Conservation (phyloP, 1,140 invertebrate species). For the Neelides sp. region DNA sequence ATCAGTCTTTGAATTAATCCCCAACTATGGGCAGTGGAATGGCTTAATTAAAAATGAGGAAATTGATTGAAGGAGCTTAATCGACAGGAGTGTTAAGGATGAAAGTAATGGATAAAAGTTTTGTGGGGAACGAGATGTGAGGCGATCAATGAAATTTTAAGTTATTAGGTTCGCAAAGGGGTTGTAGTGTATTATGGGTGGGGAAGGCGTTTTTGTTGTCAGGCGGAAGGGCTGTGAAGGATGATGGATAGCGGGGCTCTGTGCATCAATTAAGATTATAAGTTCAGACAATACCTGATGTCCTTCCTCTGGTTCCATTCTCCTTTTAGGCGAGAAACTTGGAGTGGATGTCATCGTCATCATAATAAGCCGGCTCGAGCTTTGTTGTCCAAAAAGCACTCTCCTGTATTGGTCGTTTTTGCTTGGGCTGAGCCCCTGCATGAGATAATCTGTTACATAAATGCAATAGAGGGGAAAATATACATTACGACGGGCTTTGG, state of each 20-base stretch:
- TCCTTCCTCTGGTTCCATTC: constrained; percentile 3
- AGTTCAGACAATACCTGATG: constrained; percentile 28
- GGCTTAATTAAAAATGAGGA: too few species aligned
- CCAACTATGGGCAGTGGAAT: too few species aligned
- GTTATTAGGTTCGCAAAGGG: constrained; percentile 18
- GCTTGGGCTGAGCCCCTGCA: too few species aligned
- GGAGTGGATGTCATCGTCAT: too few species aligned
- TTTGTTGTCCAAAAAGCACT: constrained; percentile 29
- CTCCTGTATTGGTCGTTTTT: constrained; percentile 24
- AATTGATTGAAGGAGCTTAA: too few species aligned
- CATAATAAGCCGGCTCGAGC: constrained; percentile 23
- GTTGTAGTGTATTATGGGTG: constrained; percentile 9
- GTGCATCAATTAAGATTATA: constrained; percentile 30
- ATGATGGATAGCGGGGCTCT: constrained; percentile 26
- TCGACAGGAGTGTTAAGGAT: neutral
- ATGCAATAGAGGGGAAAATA: constrained; percentile 31
- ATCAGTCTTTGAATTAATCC: too few species aligned
- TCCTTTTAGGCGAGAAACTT: neutral
- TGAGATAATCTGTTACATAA: constrained; percentile 30
- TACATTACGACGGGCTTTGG: constrained; percentile 23
- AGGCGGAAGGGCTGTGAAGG: constrained; percentile 22
- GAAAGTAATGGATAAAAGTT: neutral
- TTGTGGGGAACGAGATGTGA: neutral
- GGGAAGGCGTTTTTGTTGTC: constrained; percentile 26
- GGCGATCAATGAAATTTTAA: constrained; percentile 28